Conservation (phyloP, 1,140 invertebrate species). For the Drosophila subobscura region DNA sequence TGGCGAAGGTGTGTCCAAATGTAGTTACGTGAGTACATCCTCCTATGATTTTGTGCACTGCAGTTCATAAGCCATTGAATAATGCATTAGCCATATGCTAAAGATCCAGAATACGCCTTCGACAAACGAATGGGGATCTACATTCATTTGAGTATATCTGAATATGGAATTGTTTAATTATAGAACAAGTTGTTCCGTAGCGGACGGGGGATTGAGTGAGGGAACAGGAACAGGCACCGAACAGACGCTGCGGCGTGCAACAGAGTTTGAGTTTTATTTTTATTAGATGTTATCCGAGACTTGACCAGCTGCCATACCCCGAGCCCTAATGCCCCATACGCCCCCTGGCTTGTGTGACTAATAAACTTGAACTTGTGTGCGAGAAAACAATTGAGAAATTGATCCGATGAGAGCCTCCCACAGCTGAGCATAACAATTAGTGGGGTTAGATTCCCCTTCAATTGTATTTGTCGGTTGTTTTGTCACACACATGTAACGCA, state of each 20-base stretch:
- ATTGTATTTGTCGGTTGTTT: conserved; percentile 23
- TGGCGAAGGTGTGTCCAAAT: too few relatives aligned
- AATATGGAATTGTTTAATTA: conserved; percentile 71
- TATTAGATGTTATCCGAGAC: conserved; percentile 74
- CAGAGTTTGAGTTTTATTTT: conserved; percentile 49
- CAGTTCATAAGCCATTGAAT: conserved; percentile 33
- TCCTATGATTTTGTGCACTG: conserved; percentile 13
- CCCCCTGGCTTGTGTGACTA: conserved; percentile 56
- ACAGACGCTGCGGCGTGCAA: conserved; percentile 19
- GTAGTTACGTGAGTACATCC: too few relatives aligned
- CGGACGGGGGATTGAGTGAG: neutral
- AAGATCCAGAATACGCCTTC: conserved; percentile 58
- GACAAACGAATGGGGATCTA: conserved; percentile 18
- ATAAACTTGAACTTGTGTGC: conserved; percentile 74
- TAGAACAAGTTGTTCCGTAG: conserved; percentile 41
- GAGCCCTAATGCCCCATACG: neutral
- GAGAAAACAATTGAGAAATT: conserved; percentile 53
- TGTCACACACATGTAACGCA: conserved; percentile 46
- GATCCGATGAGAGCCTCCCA: neutral
- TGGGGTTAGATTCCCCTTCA: conserved; percentile 1
- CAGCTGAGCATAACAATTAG: conserved; percentile 9
- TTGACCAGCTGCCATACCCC: conserved; percentile 42
- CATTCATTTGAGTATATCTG: conserved; percentile 24
- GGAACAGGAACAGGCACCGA: neutral
- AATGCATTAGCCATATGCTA: conserved; percentile 65